Base-by-base conservation (phyloP, 2,888 invertebrate species). In the Operophtera brumata region DNA sequence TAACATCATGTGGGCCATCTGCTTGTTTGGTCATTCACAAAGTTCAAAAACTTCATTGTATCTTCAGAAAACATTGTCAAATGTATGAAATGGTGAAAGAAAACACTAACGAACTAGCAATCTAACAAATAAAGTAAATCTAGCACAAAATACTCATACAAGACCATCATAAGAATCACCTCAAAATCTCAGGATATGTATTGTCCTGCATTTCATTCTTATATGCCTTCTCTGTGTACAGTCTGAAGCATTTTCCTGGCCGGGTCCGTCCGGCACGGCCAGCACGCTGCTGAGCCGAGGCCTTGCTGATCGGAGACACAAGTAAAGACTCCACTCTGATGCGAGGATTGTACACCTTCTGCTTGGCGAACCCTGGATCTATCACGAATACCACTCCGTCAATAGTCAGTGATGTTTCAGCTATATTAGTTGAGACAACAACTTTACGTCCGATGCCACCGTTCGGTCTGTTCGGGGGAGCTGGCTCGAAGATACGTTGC, bases 321-420 rank as follows among this genome's bases (percentile, higher is more conserved):
- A 99, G 89, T 10, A 99, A 91, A 2, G 99, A 99, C 86, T 99
- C 99, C 4, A 99, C 99, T 9, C 99, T 93, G 68, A 86, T 86
- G 4, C 96, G 90, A 0, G 96, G 96, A 77, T 97, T 97, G 78
- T 96, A 97, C 5, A 97, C 81, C 91, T 99, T 99, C 82, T 99
- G 99, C 77, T 99, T 99, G 0, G 99, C 98, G 87, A 99, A 99
- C 8, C 99, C 99, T 0, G 99, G 99, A 86, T 99, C 99, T 75
- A 99, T 99, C 8, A 99, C 99, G 80, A 99, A 99, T 9, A 99
- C 99, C 1, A 99, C 99, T 43, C 99, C 99, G 73, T 99, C 99
- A 71, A 99, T 99, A 5, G 99, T 99, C 20, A 99, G 86, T 0
- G 99, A 99, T 0, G 99, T 99, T 90, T 99, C 99, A 0, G 99